A percentile compares a stretch with the other conserved stretches of the same genome.
These are phyloP conservation scores for Lasioglossum oenotherae DNA, from an alignment of 2,888 invertebrate genomes.

Conservation along the genomic window DNA sequence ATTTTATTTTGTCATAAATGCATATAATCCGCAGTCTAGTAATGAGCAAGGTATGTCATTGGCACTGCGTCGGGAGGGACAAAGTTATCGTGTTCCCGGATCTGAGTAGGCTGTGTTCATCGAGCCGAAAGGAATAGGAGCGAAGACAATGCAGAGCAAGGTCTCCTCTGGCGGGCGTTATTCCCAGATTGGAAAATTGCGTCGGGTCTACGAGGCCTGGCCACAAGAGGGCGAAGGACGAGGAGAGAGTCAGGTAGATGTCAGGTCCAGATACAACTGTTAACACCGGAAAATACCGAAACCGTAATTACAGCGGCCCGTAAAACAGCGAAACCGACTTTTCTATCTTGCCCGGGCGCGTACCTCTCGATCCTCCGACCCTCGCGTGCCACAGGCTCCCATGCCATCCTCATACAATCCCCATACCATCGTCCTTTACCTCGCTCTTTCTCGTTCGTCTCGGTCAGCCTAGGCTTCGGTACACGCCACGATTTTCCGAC, in stretches of 20 bases:
- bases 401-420: not conserved
- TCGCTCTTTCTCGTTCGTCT: slow-evolving; percentile 10
- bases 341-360: slow-evolving; percentile 24
- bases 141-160: slow-evolving; percentile 13
- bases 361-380: slow-evolving; percentile 4
- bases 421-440: not conserved
- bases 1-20: too few relatives aligned
- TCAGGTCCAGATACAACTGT: slow-evolving; percentile 75
- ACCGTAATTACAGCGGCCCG: slow-evolving; percentile 75
- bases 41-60: not conserved
- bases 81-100: not conserved
- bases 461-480: not conserved
- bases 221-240: slow-evolving; percentile 21
- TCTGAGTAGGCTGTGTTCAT: not conserved
- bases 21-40: not conserved
- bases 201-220: slow-evolving; percentile 2
- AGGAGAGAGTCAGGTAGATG: slow-evolving; percentile 63
- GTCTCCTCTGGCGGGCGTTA: slow-evolving; percentile 5
- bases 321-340: slow-evolving; percentile 62
- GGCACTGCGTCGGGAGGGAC: not conserved
- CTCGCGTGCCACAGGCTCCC: not conserved
- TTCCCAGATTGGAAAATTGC: slow-evolving; percentile 46
- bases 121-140: not conserved
- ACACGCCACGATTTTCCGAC: slow-evolving; percentile 32
- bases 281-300: slow-evolving; percentile 72